phyloP scores from a whole-genome alignment of 2,113 vertebrate species.

The Psophia crepitans region DNA sequence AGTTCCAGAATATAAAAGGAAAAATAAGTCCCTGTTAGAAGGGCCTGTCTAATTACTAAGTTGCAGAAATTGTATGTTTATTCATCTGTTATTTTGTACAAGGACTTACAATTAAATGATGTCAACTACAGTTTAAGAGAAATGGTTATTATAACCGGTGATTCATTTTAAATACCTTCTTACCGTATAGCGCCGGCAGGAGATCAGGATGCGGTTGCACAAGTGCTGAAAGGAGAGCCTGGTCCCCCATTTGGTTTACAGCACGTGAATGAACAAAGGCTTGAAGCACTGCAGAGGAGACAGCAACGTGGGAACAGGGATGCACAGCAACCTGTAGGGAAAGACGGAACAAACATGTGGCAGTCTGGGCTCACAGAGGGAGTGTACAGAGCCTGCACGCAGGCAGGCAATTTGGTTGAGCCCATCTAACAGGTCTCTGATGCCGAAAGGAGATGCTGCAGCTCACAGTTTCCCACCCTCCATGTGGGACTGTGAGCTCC shows the following conservation, averaged over 20 bases:
- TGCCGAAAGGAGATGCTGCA: neutral
- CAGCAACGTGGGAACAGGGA: neutral
- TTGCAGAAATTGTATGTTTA: conserved; percentile 37
- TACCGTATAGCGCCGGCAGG: neutral
- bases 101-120: conserved; percentile 33
- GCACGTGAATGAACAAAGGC: neutral
- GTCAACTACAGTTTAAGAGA: conserved; percentile 19
- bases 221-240: neutral
- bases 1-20: neutral
- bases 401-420: neutral
- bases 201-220: neutral
- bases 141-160: neutral
- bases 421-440: neutral
- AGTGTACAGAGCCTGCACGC: neutral
- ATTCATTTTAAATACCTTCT: conserved; percentile 31
- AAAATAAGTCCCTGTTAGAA: neutral
- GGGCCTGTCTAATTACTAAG: conserved; percentile 29
- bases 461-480: neutral
- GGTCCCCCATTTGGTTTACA: neutral
- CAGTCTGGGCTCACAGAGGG: neutral
- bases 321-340: neutral
- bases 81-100: conserved; percentile 39
- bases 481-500: neutral
- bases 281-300: neutral
- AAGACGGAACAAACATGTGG: neutral